Evolutionary conservation across 1,140 invertebrate species (phyloP).

Genomic region (Nixonia krombeini): DNA sequence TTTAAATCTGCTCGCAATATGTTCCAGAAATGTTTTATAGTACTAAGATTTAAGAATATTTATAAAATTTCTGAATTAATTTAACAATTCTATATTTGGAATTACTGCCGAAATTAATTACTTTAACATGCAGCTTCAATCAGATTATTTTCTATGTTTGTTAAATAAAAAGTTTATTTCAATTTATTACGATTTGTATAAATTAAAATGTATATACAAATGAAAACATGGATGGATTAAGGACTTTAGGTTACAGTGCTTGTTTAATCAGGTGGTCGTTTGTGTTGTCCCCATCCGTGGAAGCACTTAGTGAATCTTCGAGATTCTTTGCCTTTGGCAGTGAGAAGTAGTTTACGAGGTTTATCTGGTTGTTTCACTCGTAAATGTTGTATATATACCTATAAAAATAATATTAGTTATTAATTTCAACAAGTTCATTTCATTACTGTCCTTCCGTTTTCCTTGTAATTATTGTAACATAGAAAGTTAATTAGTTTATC

Average conservation of each 20-base stretch:
- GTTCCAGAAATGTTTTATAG: too few relatives aligned
- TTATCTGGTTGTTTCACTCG: conserved; percentile 94
- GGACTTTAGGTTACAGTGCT: background rate
- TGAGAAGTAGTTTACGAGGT: conserved; percentile 94
- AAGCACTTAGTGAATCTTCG: conserved; percentile 97
- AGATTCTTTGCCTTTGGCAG: conserved; percentile 97
- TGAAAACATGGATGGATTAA: conserved; percentile 21
- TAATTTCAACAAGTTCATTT: too few relatives aligned
- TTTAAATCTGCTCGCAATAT: too few relatives aligned
- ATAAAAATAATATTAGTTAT: conserved; percentile 15
- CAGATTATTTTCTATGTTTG: too few relatives aligned
- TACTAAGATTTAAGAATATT: too few relatives aligned
- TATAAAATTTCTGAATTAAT: too few relatives aligned
- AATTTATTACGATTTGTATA: conserved; percentile 1
- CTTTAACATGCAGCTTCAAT: too few relatives aligned
- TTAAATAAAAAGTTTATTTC: background rate
- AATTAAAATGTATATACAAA: conserved; percentile 17
- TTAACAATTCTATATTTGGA: too few relatives aligned
- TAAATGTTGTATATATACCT: conserved; percentile 98
- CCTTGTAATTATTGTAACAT: too few relatives aligned
- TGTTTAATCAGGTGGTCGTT: conserved; percentile 78
- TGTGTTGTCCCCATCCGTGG: conserved; percentile 94
- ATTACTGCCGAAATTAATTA: too few relatives aligned
- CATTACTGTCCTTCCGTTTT: too few relatives aligned
- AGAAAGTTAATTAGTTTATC: background rate